Conservation (phyloP, 2,888 invertebrate species). For the Lasius platythorax region DNA sequence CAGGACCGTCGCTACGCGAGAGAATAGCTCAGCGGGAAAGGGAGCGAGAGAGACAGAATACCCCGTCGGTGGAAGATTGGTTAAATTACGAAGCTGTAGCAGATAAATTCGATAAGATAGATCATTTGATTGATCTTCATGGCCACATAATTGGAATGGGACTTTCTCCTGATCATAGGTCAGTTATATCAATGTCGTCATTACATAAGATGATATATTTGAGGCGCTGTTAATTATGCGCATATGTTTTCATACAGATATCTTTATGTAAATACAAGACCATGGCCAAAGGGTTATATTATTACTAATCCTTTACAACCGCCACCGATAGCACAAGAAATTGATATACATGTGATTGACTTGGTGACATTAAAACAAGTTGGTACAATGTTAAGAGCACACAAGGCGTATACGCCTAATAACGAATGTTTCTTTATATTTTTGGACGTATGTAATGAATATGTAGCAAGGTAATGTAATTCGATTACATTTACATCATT, state of each 20-base stretch:
- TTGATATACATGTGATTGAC: slow-evolving; percentile 95
- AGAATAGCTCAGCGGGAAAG: slow-evolving; percentile 88
- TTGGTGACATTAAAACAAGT: slow-evolving; percentile 91
- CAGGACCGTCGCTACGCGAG: slow-evolving; percentile 90
- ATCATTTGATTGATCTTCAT: slow-evolving; percentile 93
- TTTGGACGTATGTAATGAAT: slow-evolving; percentile 93
- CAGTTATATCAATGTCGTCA: slow-evolving; percentile 9
- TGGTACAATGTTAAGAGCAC: slow-evolving; percentile 92
- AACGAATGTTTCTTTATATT: slow-evolving; percentile 96
- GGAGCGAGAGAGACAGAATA: slow-evolving; percentile 86
- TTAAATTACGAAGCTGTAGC: slow-evolving; percentile 90
- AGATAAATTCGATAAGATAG: slow-evolving; percentile 91
- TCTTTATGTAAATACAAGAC: slow-evolving; percentile 93
- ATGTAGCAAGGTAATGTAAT: slow-evolving; percentile 91
- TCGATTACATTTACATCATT: slow-evolving; percentile 18
- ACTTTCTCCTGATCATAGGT: slow-evolving; percentile 92
- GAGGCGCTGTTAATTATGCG: not conserved
- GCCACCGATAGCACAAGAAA: slow-evolving; percentile 94
- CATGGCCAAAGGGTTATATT: slow-evolving; percentile 92
- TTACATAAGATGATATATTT: not conserved
- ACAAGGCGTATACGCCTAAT: slow-evolving; percentile 94
- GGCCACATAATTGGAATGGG: slow-evolving; percentile 96
- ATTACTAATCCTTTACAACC: slow-evolving; percentile 93
- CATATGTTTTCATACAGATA: slow-evolving; percentile 87
- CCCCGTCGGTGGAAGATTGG: slow-evolving; percentile 88